phyloP scores from a whole-genome alignment of 2,797 vertebrate genomes.

The Sebastes oblongus region DNA sequence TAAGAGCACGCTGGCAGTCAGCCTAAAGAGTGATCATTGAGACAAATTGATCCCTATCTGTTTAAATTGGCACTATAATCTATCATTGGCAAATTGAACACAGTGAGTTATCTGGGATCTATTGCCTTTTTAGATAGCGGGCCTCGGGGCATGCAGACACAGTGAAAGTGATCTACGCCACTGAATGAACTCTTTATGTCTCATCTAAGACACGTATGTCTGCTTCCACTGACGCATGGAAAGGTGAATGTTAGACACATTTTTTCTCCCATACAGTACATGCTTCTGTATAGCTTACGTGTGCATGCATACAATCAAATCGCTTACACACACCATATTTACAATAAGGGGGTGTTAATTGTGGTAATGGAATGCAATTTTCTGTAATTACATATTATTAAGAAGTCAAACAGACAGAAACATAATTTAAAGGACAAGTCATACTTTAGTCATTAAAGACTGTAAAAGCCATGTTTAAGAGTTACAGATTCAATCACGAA shows the following conservation, averaged over 20 bases:
- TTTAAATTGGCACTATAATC: conserved; percentile 98
- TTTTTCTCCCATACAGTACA: neutral
- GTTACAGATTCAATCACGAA: neutral
- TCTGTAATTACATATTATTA: conserved; percentile 17
- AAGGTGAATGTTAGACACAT: neutral
- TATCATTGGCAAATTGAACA: conserved; percentile 95
- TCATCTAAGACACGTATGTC: conserved; percentile 22
- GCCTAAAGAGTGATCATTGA: conserved; percentile 97
- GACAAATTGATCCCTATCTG: conserved; percentile 98
- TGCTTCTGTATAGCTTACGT: neutral
- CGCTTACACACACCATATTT: neutral
- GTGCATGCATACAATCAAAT: conserved; percentile 3
- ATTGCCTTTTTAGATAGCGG: conserved; percentile 88
- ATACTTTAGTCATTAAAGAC: neutral
- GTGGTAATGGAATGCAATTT: neutral
- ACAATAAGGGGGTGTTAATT: neutral
- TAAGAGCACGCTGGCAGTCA: conserved; percentile 86
- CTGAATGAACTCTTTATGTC: conserved; percentile 57
- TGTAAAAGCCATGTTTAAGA: neutral
- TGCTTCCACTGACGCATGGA: neutral
- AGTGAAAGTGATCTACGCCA: conserved; percentile 65
- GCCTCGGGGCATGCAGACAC: conserved; percentile 87
- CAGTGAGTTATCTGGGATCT: conserved; percentile 92
- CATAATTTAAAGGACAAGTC: neutral
- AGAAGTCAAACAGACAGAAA: neutral